phyloP scores from a whole-genome alignment of 2,113 vertebrate species.

The Tylochromis polylepis region DNA sequence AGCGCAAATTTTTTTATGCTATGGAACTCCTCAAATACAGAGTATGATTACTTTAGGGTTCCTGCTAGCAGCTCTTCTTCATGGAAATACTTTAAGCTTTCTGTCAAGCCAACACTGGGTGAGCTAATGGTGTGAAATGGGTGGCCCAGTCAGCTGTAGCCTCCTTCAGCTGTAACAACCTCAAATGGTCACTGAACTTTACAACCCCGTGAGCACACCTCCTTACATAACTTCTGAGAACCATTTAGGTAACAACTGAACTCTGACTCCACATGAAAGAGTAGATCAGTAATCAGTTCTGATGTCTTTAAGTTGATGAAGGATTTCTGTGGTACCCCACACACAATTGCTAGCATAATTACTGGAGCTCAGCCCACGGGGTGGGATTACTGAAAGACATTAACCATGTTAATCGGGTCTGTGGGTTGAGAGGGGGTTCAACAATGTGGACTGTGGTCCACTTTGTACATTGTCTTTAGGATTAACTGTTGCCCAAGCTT shows the following conservation, averaged over 20 bases:
- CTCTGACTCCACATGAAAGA: slow-evolving; percentile 59
- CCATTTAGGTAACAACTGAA: slow-evolving; percentile 52
- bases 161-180: slow-evolving; percentile 15
- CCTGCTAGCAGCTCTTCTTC: background rate
- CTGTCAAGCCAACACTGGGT: background rate
- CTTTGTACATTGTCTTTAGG: slow-evolving; percentile 60
- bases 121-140: slow-evolving; percentile 13
- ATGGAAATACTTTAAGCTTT: background rate
- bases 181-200: slow-evolving; percentile 26
- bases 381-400: slow-evolving; percentile 40
- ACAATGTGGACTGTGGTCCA: slow-evolving; percentile 27
- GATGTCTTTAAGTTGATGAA: slow-evolving; percentile 48
- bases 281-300: slow-evolving; percentile 42
- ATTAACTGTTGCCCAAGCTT: slow-evolving; percentile 59
- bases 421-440: slow-evolving; percentile 28
- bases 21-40: background rate
- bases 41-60: background rate
- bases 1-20: background rate
- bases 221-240: slow-evolving; percentile 60
- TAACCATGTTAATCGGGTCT: slow-evolving; percentile 19
- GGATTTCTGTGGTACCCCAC: slow-evolving; percentile 32
- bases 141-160: slow-evolving; percentile 6
- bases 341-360: slow-evolving; percentile 47
- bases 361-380: slow-evolving; percentile 12
- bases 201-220: background rate